Evolutionary conservation across 2,797 vertebrate genomes (phyloP).

Genomic region (Pseudotriccus pelzelni): DNA sequence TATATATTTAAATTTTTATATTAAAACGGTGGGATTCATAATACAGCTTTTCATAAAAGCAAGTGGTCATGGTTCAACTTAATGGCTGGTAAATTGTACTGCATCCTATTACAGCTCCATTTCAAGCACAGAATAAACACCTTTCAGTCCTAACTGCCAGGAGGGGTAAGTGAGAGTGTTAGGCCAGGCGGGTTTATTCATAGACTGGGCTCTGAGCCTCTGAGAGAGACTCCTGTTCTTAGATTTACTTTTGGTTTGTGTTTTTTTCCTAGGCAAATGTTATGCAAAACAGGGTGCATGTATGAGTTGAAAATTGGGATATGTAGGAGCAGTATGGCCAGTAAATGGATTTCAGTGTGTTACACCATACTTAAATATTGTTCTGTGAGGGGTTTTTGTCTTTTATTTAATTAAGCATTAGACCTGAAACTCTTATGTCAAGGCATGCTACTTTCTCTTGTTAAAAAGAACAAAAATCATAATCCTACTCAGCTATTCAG

Average conservation of each 20-base stretch:
- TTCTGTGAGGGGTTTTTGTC: not conserved
- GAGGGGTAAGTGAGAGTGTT: not conserved
- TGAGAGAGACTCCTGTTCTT: not conserved
- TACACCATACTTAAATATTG: not conserved
- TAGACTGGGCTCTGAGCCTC: not conserved
- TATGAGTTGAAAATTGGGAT: not conserved
- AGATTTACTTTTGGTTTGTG: not conserved
- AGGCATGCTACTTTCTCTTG: not conserved
- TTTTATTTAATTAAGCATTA: not conserved
- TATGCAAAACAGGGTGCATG: not conserved
- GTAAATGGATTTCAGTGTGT: not conserved
- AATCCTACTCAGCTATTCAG: conserved; percentile 21
- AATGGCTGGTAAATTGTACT: conserved; percentile 33
- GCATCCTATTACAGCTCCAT: conserved; percentile 17
- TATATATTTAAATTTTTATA: conserved; percentile 53
- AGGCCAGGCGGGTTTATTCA: not conserved
- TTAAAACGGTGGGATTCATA: not conserved
- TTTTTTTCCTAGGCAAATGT: not conserved
- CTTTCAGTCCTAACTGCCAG: not conserved
- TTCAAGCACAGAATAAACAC: not conserved
- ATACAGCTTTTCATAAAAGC: conserved; percentile 67
- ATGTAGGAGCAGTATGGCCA: not conserved
- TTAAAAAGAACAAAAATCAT: conserved; percentile 12
- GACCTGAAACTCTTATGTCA: not conserved
- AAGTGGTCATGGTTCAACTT: conserved; percentile 1